phyloP scores from a whole-genome alignment of 2,797 vertebrate species.

The Hozukius guyotensis region DNA sequence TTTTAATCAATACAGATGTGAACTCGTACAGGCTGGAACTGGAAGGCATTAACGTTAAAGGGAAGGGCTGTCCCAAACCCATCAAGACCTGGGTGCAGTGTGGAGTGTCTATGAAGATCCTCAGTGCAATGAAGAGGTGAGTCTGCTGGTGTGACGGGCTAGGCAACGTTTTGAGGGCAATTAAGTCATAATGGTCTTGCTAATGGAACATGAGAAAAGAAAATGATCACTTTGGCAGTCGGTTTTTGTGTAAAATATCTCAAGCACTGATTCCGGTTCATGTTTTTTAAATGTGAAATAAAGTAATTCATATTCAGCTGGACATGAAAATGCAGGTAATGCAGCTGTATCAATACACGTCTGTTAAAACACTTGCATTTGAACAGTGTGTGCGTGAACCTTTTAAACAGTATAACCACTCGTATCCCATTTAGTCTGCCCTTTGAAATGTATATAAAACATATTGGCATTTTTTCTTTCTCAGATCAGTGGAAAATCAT shows the following conservation, averaged over 20 bases:
- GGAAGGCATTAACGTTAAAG: conserved; percentile 96
- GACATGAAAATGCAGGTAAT: too few relatives aligned
- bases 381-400: background rate
- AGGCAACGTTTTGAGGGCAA: background rate
- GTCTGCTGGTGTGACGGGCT: conserved; percentile 39
- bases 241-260: background rate
- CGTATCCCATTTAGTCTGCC: background rate
- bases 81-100: conserved; percentile 99
- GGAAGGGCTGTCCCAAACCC: conserved; percentile 97
- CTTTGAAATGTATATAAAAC: background rate
- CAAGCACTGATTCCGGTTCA: background rate
- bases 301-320: too few relatives aligned
- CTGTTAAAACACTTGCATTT: too few relatives aligned
- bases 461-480: background rate
- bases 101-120: conserved; percentile 99
- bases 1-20: conserved; percentile 83
- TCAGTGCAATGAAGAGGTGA: conserved; percentile 94
- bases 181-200: background rate
- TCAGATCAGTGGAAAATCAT: background rate
- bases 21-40: conserved; percentile 90
- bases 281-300: too few relatives aligned
- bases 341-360: too few relatives aligned
- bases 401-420: background rate
- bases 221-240: background rate
- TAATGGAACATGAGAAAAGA: background rate